phyloP scores from a whole-genome alignment of 64 coral and sea anemone species.

The Actinia equina region DNA sequence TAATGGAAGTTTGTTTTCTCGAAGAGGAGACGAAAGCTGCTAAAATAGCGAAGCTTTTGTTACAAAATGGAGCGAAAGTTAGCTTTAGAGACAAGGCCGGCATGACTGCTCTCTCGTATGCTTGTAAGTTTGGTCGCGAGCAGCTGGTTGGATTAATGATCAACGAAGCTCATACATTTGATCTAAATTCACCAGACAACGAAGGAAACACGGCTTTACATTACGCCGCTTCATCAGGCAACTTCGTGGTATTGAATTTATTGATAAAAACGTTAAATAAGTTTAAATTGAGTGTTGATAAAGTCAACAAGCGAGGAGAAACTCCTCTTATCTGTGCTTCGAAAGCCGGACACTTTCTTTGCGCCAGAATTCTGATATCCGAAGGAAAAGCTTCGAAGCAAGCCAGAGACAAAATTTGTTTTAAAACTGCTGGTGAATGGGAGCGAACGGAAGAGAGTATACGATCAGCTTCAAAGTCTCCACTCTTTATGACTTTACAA shows the following conservation, averaged over 20 bases:
- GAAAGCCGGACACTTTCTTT: conserved; percentile 66
- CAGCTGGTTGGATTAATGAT: conserved; percentile 67
- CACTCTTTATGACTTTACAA: conserved; percentile 46
- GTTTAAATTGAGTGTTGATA: conserved; percentile 69
- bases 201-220: conserved; percentile 67
- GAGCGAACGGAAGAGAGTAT: conserved; percentile 51
- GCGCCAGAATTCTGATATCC: conserved; percentile 56
- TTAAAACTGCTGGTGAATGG: conserved; percentile 65
- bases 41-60: conserved; percentile 39
- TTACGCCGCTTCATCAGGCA: conserved; percentile 58
- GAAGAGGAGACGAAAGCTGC: conserved; percentile 71
- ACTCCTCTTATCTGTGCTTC: conserved; percentile 72
- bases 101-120: conserved; percentile 52
- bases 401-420: conserved; percentile 47
- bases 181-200: conserved; percentile 58
- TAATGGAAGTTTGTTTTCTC: conserved; percentile 78
- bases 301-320: conserved; percentile 56
- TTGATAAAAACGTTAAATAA: conserved; percentile 57
- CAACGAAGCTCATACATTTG: conserved; percentile 55
- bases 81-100: conserved; percentile 48
- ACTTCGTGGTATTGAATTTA: conserved; percentile 73
- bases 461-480: conserved; percentile 31
- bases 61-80: conserved; percentile 55
- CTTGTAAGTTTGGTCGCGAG: conserved; percentile 59
- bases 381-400: conserved; percentile 69